Base-by-base conservation (phyloP, 1,140 invertebrate genomes). In the Drosophila neocordata region DNA sequence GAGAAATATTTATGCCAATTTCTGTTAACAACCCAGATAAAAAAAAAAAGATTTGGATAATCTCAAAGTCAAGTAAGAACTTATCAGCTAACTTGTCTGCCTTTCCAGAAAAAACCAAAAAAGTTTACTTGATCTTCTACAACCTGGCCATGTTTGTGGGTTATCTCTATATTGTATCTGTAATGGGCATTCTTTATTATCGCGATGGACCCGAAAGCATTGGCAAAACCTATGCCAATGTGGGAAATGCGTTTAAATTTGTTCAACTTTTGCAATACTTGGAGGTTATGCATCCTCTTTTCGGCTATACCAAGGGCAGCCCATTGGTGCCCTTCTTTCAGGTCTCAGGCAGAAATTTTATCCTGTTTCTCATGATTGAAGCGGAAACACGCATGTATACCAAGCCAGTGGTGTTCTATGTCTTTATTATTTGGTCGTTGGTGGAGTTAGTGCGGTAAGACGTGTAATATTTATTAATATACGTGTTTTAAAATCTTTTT, bases 61-160 rank as follows among this genome's bases (percentile, higher is more conserved):
- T n/a, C n/a, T n/a, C n/a, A n/a, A n/a, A n/a, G n/a, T n/a, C n/a
- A n/a, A n/a, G n/a, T n/a, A n/a, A n/a, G n/a, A n/a, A n/a, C n/a
- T n/a, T n/a, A n/a, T n/a, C n/a, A n/a, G n/a, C n/a, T n/a, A n/a
- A n/a, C n/a, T n/a, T n/a, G n/a, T n/a, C n/a, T n/a, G n/a, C n/a
- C 2, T 35, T 61, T 63, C 8, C 94, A 64, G 93, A 95, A 95
- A 97, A 92, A 95, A 93, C 96, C 9, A 96, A 95, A 79, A 97
- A 96, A 84, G 95, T 96, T 0, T 99, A 99, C 91, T 92, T 98
- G 52, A 94, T 97, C 64, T 92, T 98, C 52, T 99, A 98, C 92
- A 99, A 98, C 92, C 92, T 98, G 64, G 96, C 95, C 89, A 97
- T 98, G 94, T 97, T 97, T 91, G 93, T 98, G 67, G 97, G 97